Conservation (phyloP, 1,140 invertebrate genomes). For the Philopotamus ludificatus region DNA sequence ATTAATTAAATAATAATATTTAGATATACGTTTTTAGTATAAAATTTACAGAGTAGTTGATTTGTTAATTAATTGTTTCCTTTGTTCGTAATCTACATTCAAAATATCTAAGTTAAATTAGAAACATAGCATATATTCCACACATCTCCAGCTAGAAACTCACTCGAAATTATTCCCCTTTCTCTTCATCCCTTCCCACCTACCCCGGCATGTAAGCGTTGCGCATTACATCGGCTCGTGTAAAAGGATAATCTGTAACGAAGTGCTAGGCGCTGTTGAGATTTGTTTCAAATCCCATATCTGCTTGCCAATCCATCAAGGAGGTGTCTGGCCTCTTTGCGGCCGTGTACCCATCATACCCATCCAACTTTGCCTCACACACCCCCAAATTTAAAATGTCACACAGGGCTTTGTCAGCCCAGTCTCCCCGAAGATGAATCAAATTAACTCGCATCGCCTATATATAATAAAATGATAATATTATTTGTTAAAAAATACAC, state of each 20-base stretch:
- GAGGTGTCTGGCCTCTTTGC: constrained; percentile 17
- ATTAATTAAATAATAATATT: too few relatives aligned
- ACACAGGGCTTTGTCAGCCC: neutral
- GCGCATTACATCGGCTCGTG: neutral
- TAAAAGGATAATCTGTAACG: constrained; percentile 41
- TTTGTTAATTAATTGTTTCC: too few relatives aligned
- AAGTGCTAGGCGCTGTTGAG: constrained; percentile 42
- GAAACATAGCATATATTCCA: too few relatives aligned
- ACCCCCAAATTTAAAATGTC: too few relatives aligned
- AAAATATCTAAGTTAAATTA: too few relatives aligned
- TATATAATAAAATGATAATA: too few relatives aligned
- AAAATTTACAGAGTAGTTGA: too few relatives aligned
- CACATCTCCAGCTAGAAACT: too few relatives aligned
- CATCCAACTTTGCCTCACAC: neutral
- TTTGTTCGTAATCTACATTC: too few relatives aligned
- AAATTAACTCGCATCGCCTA: neutral
- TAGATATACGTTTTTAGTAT: too few relatives aligned
- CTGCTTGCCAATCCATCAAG: constrained; percentile 42
- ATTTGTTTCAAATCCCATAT: constrained; percentile 42
- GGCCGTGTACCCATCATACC: constrained; percentile 29
- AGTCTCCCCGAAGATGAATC: constrained; percentile 22
- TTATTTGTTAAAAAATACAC: neutral
- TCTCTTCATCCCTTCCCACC: too few relatives aligned
- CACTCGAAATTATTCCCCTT: neutral
- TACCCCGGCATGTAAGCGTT: too few relatives aligned